These are phyloP conservation scores for Ataeniobius toweri DNA, from an alignment of 2,797 vertebrate genomes.

Conservation along the genomic window DNA sequence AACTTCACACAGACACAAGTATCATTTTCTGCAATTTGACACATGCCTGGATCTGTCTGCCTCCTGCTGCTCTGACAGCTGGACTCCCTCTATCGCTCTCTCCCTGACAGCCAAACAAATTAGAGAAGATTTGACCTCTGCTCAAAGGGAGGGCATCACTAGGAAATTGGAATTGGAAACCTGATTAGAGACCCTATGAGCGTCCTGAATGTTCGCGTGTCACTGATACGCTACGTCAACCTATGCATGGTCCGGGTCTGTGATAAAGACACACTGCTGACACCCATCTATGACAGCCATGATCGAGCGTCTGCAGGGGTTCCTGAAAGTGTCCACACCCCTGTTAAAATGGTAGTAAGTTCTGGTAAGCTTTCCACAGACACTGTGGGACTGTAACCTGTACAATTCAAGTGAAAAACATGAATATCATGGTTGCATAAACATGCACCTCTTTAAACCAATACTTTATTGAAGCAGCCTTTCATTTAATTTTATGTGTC, in stretches of 20 bases:
- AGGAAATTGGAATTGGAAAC: constrained; percentile 66
- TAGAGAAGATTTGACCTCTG: constrained; percentile 60
- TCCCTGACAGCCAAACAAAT: constrained; percentile 65
- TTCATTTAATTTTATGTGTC: background rate
- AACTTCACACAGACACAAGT: constrained; percentile 7
- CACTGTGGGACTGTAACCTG: no score
- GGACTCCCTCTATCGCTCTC: constrained; percentile 24
- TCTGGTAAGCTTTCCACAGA: no score
- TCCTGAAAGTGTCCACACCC: constrained; percentile 4
- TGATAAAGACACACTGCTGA: constrained; percentile 57
- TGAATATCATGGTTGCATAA: no score
- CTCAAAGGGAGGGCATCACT: constrained; percentile 55
- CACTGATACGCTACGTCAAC: constrained; percentile 23
- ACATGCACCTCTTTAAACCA: no score
- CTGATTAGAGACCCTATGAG: constrained; percentile 54
- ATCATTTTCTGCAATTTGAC: constrained; percentile 27
- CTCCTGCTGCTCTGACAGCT: constrained; percentile 25
- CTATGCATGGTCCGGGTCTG: constrained; percentile 16
- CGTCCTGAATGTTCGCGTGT: constrained; percentile 31
- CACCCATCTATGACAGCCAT: constrained; percentile 15
- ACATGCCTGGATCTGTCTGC: background rate
- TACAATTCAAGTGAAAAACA: no score
- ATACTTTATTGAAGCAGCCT: no score
- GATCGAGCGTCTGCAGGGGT: constrained; percentile 3
- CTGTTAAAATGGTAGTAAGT: no score